Percentiles rank a stretch among this genome's conserved stretches.
Evolutionary conservation across 1,140 invertebrate genomes (phyloP).

Genomic region (Zaprionus kolodkinae): DNA sequence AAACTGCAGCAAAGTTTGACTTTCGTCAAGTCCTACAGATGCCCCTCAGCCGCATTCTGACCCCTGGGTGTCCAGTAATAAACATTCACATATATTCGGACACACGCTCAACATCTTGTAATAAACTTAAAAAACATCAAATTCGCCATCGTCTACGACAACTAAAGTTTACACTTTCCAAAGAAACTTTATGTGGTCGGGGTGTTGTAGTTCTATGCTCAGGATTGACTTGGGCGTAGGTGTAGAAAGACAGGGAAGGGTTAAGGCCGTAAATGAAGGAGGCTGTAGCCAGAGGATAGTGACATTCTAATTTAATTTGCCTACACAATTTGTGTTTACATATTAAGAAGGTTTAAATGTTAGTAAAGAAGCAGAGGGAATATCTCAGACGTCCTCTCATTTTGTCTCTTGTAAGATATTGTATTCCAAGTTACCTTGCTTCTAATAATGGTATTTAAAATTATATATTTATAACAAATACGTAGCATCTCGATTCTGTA

Average conservation of each 20-base stretch:
- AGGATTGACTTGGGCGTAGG: background rate
- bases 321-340: constrained; percentile 73
- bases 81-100: constrained; percentile 33
- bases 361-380: constrained; percentile 33
- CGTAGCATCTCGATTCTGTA: too few relatives aligned
- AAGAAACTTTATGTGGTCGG: constrained; percentile 77
- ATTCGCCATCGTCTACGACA: constrained; percentile 73
- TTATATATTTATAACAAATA: too few relatives aligned
- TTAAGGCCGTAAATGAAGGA: background rate
- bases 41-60: background rate
- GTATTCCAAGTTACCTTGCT: too few relatives aligned
- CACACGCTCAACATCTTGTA: constrained; percentile 54
- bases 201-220: constrained; percentile 57
- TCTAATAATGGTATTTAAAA: too few relatives aligned
- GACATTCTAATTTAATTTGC: constrained; percentile 78
- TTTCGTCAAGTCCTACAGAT: background rate
- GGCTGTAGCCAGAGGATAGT: constrained; percentile 37
- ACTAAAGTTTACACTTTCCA: constrained; percentile 80
- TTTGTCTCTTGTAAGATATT: too few relatives aligned
- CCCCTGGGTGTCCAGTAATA: background rate
- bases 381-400: too few relatives aligned
- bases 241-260: background rate
- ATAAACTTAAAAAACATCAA: constrained; percentile 77
- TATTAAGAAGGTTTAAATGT: constrained; percentile 56
- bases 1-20: constrained; percentile 14